Conservation (phyloP, 2,113 vertebrate genomes). For the Ciconia maguari region DNA sequence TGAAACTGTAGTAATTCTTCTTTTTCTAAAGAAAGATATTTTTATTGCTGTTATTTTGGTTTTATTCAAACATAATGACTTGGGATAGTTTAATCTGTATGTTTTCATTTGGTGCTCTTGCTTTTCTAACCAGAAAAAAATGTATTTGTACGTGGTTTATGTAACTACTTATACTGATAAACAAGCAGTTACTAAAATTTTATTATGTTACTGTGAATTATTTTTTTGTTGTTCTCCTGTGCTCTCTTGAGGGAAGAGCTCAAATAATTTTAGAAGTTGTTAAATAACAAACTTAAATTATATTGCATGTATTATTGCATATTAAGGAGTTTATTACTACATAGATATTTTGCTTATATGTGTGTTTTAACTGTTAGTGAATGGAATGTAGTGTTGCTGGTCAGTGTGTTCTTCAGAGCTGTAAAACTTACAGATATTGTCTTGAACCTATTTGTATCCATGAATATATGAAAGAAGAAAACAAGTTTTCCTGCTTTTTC, state of each 20-base stretch:
- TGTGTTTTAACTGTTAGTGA: neutral
- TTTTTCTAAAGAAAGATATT: neutral
- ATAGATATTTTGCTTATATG: accelerated
- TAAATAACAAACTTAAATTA: neutral
- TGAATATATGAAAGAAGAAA: neutral
- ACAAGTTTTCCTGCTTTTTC: neutral
- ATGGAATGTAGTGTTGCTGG: accelerated
- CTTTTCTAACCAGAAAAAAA: neutral
- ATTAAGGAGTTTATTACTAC: neutral
- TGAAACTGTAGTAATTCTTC: neutral
- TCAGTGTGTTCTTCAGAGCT: neutral
- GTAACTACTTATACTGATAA: neutral
- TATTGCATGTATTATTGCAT: neutral
- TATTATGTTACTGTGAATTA: neutral
- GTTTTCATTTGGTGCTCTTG: neutral
- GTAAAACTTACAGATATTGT: neutral
- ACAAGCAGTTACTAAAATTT: neutral
- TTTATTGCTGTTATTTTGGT: neutral
- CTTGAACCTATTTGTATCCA: neutral
- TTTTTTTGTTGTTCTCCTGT: neutral
- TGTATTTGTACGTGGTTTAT: neutral
- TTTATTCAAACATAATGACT: neutral
- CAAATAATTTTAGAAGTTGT: neutral
- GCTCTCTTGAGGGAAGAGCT: neutral
- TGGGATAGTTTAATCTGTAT: neutral